Evolutionary conservation across 2,797 vertebrate genomes (phyloP), one percentile per base, ranked within the genome.

Genomic region (Phrynocephalus guinanensis): DNA sequence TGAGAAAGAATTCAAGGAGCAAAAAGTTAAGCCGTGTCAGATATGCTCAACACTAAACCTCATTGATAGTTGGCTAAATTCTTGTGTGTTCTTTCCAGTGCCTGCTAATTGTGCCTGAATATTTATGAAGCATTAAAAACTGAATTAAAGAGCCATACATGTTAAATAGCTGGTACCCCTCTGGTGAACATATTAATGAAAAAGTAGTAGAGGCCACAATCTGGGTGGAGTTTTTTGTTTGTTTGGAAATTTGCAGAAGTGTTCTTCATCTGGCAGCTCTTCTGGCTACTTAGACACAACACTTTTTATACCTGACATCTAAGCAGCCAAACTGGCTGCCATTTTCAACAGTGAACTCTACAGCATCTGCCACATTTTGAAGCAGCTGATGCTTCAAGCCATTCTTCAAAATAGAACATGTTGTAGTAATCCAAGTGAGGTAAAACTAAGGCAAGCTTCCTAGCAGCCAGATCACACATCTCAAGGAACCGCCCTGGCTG

Each of bases 21-120:
- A 76, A 90, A 90, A 88, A 83, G 3, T 87, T 89, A 90, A 3
- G 26, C 91, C 91, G 16, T 70, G 76, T 95, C 93, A 92, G 84
- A 87, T 85, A 72, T 70, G 72, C 71, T 89, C 93, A 77, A 78
- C 18, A 82, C 22, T 89, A 60, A 76, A 87, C 85, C 78, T 26
- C 1, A 60, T 85, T 92, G 91, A 84, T n/a, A 88, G 89, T 89
- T 91, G 88, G 60, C 6, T 85, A 87, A 3, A 70, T 85, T 86
- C 82, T 77, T 6, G 10, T 28, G 77, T 33, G 79, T 76, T 87
- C 89, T 90, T 90, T 85, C 89, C 91, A 94, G 70, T 83, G 2
- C 1, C 71, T 83, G 5, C 87, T 92, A 91, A 90, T 92, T 92
- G 86, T 89, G 92, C 76, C 86, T 83, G 71, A 0, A 60, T 76